A percentile compares a stretch with the other conserved stretches of the same genome.
Evolutionary conservation across 2,888 invertebrate species (phyloP).

Genomic region (Polydrusus cervinus): DNA sequence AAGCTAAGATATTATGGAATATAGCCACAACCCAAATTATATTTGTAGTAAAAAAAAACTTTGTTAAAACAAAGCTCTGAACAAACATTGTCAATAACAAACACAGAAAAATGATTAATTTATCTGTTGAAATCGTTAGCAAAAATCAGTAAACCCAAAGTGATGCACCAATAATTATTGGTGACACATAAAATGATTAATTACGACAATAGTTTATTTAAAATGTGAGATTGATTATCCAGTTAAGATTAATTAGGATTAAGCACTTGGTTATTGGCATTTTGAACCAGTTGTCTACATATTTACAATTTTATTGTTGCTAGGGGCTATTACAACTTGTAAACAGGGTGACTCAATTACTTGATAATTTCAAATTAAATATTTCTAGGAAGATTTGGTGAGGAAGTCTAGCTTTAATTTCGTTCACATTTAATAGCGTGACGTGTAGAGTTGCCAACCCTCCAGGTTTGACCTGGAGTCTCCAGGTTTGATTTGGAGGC

Average conservation of each 20-base stretch:
- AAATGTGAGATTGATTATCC: constrained; percentile 16
- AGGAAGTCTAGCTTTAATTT: no score
- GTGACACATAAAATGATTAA: constrained; percentile 28
- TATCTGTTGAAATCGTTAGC: constrained; percentile 7
- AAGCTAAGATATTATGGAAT: neutral
- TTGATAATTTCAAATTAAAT: no score
- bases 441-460: no score
- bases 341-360: neutral
- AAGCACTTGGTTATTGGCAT: neutral
- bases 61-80: neutral
- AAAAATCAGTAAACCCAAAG: constrained; percentile 20
- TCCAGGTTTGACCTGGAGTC: no score
- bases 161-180: constrained; percentile 9
- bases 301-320: neutral
- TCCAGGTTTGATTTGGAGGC: no score
- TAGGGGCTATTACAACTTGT: neutral
- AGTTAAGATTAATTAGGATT: constrained; percentile 5
- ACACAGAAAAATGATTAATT: constrained; percentile 12
- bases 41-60: neutral
- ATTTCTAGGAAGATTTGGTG: no score
- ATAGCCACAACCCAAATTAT: neutral
- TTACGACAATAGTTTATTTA: constrained; percentile 12
- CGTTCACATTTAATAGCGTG: no score
- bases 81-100: neutral
- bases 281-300: neutral